Conservation (phyloP, 2,113 vertebrate species). For the Cyprinodon variegatus region DNA sequence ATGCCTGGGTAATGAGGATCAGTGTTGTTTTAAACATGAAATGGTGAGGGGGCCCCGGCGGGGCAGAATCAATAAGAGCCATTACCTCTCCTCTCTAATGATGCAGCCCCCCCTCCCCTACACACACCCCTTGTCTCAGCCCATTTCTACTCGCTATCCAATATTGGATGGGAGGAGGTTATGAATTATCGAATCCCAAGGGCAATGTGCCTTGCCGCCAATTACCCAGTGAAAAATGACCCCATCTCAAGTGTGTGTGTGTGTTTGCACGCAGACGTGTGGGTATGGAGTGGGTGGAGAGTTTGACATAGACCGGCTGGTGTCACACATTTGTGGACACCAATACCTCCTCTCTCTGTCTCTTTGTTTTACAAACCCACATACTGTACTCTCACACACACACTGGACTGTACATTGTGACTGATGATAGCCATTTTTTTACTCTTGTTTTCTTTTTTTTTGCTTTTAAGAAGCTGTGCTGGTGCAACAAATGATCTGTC, state of each 20-base stretch:
- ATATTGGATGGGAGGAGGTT: slow-evolving; percentile 82
- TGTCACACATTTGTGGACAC: slow-evolving; percentile 48
- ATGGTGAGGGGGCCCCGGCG: slow-evolving; percentile 70
- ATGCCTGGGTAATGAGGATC: slow-evolving; percentile 81
- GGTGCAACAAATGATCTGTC: slow-evolving; percentile 32
- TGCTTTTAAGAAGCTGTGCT: slow-evolving; percentile 1
- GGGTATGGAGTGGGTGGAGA: slow-evolving; percentile 33
- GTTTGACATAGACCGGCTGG: slow-evolving; percentile 65
- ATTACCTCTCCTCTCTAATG: slow-evolving; percentile 82
- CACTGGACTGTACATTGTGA: slow-evolving; percentile 28
- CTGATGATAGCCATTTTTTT: slow-evolving; percentile 18
- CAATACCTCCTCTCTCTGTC: slow-evolving; percentile 22
- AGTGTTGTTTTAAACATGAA: slow-evolving; percentile 87
- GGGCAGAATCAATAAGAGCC: slow-evolving; percentile 81
- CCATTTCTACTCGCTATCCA: slow-evolving; percentile 75
- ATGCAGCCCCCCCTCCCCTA: slow-evolving; percentile 57
- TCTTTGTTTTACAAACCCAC: slow-evolving; percentile 13
- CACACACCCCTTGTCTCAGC: slow-evolving; percentile 70
- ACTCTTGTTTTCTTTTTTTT: slow-evolving; percentile 17
- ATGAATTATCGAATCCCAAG: slow-evolving; percentile 84
- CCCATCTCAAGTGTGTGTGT: slow-evolving; percentile 50
- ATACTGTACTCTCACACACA: slow-evolving; percentile 7
- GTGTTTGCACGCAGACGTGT: slow-evolving; percentile 35
- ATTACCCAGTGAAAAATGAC: slow-evolving; percentile 81
- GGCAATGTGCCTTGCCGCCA: slow-evolving; percentile 75